These are phyloP conservation scores for Metalampra italica DNA, from an alignment of 2,888 invertebrate genomes.

Conservation along the genomic window DNA sequence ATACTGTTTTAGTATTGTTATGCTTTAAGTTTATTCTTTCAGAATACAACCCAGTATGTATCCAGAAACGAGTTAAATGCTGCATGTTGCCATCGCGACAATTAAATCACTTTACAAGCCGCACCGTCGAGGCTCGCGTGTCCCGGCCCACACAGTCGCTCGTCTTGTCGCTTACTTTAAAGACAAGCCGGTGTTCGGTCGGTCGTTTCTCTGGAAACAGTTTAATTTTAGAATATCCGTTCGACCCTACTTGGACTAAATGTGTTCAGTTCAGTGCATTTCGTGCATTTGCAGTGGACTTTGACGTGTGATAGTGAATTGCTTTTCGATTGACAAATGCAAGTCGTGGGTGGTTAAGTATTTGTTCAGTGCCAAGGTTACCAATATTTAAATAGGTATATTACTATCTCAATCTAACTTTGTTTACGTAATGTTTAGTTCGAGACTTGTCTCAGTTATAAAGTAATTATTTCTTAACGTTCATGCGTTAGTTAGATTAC, in stretches of 20 bases:
- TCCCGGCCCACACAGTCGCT: slow-evolving; percentile 48
- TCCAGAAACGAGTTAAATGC: neutral
- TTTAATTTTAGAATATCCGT: slow-evolving; percentile 76
- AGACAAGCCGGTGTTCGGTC: slow-evolving; percentile 55
- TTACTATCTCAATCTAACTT: too few species aligned
- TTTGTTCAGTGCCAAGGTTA: slow-evolving; percentile 12
- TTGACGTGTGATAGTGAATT: neutral
- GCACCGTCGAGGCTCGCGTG: slow-evolving; percentile 1
- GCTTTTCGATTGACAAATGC: slow-evolving; percentile 29
- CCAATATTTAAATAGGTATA: neutral
- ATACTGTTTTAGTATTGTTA: too few species aligned
- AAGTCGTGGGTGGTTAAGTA: slow-evolving; percentile 32
- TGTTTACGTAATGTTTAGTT: too few species aligned
- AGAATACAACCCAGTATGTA: too few species aligned
- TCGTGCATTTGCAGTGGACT: slow-evolving; percentile 33
- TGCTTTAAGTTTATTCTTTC: too few species aligned
- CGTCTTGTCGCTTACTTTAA: slow-evolving; percentile 53
- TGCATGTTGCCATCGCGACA: slow-evolving; percentile 39
- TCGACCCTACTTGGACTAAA: slow-evolving; percentile 65
- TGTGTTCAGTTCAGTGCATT: slow-evolving; percentile 54
- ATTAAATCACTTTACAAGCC: slow-evolving; percentile 48
- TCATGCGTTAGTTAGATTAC: too few species aligned
- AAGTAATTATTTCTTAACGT: too few species aligned
- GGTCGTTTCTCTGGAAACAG: slow-evolving; percentile 68
- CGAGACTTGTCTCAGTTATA: too few species aligned